Percentiles rank a stretch among this genome's conserved stretches.
phyloP scores from a whole-genome alignment of 2,113 vertebrate genomes.

The Thalassoma bifasciatum region DNA sequence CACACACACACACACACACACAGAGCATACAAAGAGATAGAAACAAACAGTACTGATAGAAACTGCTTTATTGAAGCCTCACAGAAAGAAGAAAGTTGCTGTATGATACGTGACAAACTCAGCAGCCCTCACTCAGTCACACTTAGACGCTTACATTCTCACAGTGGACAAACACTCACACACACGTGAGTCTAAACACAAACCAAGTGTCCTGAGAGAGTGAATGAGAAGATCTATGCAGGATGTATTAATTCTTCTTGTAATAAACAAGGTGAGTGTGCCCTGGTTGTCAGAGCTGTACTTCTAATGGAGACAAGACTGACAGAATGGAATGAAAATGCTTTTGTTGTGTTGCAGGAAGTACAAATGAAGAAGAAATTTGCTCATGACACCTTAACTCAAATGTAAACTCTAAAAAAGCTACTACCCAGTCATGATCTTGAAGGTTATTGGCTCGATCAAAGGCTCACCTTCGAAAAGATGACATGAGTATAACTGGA shows the following conservation, averaged over 20 bases:
- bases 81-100: conserved; percentile 44
- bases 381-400: neutral
- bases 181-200: neutral
- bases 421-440: too few species aligned
- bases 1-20: neutral
- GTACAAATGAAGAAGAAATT: neutral
- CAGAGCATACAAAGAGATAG: neutral
- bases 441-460: neutral
- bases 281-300: neutral
- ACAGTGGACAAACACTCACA: neutral
- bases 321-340: neutral
- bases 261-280: neutral
- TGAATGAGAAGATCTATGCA: conserved; percentile 20
- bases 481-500: neutral
- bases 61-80: conserved; percentile 51
- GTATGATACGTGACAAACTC: neutral
- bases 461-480: neutral
- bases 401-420: neutral
- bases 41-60: neutral
- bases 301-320: neutral
- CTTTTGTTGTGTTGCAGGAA: neutral
- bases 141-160: too few species aligned
- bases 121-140: too few species aligned
- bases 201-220: conserved; percentile 46
- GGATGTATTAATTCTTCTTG: neutral